Conservation (phyloP, 2,797 vertebrate species). For the Alosa sapidissima region DNA sequence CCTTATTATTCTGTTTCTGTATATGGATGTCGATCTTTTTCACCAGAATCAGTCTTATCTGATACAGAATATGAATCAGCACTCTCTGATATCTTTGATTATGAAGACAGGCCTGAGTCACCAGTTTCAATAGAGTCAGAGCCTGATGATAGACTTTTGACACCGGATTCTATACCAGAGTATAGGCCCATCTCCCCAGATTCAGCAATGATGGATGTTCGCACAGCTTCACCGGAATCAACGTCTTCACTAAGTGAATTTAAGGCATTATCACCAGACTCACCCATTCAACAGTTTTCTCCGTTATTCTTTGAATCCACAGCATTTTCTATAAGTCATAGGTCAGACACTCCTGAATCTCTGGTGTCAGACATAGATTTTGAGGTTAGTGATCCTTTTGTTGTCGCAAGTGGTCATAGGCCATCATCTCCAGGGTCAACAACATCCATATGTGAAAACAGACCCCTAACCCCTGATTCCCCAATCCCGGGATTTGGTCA, state of each 20-base stretch:
- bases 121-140: slow-evolving; percentile 47
- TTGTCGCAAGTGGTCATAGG: slow-evolving; percentile 6
- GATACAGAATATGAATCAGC: slow-evolving; percentile 53
- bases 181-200: slow-evolving; percentile 53
- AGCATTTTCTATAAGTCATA: not conserved
- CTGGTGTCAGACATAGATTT: slow-evolving; percentile 33
- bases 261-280: slow-evolving; percentile 55
- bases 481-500: slow-evolving; percentile 14
- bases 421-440: slow-evolving; percentile 30
- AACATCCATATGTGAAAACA: slow-evolving; percentile 21
- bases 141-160: slow-evolving; percentile 37
- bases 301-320: not conserved
- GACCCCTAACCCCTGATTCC: slow-evolving; percentile 34
- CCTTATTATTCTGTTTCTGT: slow-evolving; percentile 29
- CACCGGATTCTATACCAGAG: slow-evolving; percentile 54
- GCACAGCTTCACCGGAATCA: slow-evolving; percentile 50
- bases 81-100: slow-evolving; percentile 39
- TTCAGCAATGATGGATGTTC: slow-evolving; percentile 23
- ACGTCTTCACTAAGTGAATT: slow-evolving; percentile 44
- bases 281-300: slow-evolving; percentile 50
- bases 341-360: slow-evolving; percentile 32
- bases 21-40: slow-evolving; percentile 54
- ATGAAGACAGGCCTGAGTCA: slow-evolving; percentile 47
- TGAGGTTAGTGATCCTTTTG: slow-evolving; percentile 18
- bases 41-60: slow-evolving; percentile 61